Conservation (phyloP, 2,797 vertebrate genomes). For the Pantherophis alleghaniensis region DNA sequence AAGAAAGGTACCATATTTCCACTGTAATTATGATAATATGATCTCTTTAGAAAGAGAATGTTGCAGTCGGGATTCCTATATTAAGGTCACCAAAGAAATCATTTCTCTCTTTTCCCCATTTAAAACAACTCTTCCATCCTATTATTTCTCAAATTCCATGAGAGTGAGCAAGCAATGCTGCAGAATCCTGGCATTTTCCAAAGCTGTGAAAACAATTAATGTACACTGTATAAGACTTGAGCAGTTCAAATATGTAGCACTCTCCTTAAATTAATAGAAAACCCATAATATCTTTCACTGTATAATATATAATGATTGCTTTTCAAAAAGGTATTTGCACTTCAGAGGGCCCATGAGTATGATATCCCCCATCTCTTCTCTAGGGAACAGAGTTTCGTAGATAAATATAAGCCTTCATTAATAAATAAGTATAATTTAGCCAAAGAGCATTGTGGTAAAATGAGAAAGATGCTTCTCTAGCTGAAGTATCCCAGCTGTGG, state of each 20-base stretch:
- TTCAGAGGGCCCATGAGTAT: background rate
- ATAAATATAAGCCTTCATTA: slow-evolving; percentile 1
- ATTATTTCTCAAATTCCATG: background rate
- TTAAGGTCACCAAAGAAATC: background rate
- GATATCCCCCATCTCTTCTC: background rate
- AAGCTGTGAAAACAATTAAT: background rate
- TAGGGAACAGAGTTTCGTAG: background rate
- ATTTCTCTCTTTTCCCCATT: background rate
- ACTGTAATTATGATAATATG: background rate
- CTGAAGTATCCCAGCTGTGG: slow-evolving; percentile 3
- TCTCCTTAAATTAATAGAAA: background rate
- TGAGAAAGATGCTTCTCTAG: background rate
- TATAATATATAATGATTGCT: background rate
- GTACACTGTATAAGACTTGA: background rate
- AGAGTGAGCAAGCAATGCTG: background rate
- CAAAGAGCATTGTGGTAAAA: background rate
- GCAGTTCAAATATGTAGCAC: background rate
- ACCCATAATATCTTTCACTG: background rate
- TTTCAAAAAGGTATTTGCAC: slow-evolving; percentile 3
- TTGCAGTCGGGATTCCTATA: background rate
- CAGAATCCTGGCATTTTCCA: background rate
- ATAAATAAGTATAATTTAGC: background rate
- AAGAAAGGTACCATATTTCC: background rate
- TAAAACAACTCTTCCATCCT: background rate
- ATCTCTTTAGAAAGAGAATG: background rate